Conservation (phyloP, 2,113 vertebrate species). For the Bufo bufo region DNA sequence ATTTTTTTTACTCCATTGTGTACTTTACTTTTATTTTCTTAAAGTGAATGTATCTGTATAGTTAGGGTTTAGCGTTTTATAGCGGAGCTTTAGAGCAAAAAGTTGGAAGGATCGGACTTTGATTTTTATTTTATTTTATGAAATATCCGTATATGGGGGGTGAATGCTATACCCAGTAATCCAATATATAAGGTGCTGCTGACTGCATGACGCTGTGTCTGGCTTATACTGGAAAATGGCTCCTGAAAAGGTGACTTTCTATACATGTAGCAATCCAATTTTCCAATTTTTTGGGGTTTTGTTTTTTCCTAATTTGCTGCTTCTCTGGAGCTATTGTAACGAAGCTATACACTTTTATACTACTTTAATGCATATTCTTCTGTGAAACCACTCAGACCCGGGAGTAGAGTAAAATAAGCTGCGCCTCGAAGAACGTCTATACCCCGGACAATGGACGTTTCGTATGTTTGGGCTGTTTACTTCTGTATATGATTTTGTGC, state of each 20-base stretch:
- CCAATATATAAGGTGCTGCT: constrained; percentile 6
- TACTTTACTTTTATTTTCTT: not conserved
- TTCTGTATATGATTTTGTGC: too few relatives aligned
- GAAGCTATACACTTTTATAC: not conserved
- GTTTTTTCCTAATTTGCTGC: not conserved
- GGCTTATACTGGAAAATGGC: constrained; percentile 23
- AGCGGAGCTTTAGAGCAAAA: not conserved
- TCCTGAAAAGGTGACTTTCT: not conserved
- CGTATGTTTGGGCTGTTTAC: too few relatives aligned
- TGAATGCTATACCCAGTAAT: not conserved
- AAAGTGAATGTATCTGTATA: constrained; percentile 30
- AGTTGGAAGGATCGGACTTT: not conserved
- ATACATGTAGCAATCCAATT: constrained; percentile 19
- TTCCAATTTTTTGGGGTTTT: not conserved
- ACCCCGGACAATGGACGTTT: too few relatives aligned
- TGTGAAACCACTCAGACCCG: not conserved
- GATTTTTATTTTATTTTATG: not conserved
- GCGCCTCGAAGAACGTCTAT: not conserved
- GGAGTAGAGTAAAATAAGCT: not conserved
- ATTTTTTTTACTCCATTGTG: not conserved
- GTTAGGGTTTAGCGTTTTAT: not conserved
- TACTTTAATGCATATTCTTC: not conserved
- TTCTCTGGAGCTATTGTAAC: not conserved
- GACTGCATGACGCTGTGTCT: constrained; percentile 10
- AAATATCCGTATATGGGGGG: not conserved